Evolutionary conservation across 2,888 invertebrate genomes (phyloP).

Genomic region (Arrhopalites spinosus): DNA sequence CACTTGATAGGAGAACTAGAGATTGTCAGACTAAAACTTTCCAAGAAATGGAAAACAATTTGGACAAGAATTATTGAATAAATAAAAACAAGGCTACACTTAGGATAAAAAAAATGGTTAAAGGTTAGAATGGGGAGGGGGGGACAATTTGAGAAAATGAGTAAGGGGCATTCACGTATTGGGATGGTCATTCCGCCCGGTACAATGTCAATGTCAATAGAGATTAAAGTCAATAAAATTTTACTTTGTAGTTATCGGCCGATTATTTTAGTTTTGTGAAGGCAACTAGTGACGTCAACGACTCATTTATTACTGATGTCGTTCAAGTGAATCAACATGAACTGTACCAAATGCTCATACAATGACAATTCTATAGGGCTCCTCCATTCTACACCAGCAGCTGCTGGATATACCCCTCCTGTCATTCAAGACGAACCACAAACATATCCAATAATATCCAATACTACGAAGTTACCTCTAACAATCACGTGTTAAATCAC

Average conservation of each 20-base stretch:
- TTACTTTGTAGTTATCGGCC: neutral
- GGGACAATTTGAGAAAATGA: neutral
- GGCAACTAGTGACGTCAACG: neutral
- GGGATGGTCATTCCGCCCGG: neutral
- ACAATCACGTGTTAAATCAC: neutral
- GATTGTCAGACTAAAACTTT: too few relatives aligned
- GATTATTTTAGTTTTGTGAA: constrained; percentile 2
- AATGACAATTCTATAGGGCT: neutral
- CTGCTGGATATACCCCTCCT: neutral
- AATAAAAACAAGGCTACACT: too few relatives aligned
- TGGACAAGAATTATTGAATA: too few relatives aligned
- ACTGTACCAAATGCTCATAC: neutral
- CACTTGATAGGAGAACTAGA: too few relatives aligned
- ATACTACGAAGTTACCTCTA: neutral
- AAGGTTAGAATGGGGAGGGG: neutral
- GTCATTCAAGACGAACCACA: neutral
- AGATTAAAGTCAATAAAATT: neutral
- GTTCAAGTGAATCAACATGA: neutral
- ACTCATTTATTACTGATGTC: too few relatives aligned
- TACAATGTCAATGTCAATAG: neutral
- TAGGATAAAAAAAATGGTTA: neutral
- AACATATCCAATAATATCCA: neutral
- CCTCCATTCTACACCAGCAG: neutral
- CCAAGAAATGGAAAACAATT: too few relatives aligned
- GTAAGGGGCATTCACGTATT: neutral